Conservation (phyloP, 2,113 vertebrate species). For the Cynopterus brachyotis region DNA sequence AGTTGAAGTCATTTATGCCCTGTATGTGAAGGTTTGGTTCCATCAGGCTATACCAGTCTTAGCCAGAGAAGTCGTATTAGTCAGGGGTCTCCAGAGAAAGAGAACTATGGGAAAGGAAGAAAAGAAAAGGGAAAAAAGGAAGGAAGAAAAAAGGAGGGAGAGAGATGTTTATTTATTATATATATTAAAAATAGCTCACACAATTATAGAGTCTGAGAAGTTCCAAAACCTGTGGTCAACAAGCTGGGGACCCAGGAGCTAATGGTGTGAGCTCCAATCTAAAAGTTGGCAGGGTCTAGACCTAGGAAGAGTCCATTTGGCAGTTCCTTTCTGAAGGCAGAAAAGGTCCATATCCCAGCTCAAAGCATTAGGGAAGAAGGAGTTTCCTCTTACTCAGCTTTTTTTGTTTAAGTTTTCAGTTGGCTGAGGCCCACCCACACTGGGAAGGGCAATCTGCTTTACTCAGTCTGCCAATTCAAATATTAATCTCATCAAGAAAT, state of each 20-base stretch:
- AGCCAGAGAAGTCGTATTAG: not conserved
- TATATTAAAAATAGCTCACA: not conserved
- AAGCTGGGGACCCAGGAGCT: not conserved
- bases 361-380: not conserved
- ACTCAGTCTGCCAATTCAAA: not conserved
- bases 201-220: not conserved
- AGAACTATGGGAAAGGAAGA: not conserved
- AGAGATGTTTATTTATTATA: not conserved
- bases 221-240: not conserved
- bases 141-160: not conserved
- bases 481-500: not conserved
- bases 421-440: not conserved
- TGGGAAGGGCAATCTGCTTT: not conserved
- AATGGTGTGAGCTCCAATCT: not conserved
- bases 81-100: not conserved
- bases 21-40: not conserved
- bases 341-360: not conserved
- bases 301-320: not conserved
- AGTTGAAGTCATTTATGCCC: constrained; percentile 11
- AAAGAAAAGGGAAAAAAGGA: not conserved
- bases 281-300: not conserved
- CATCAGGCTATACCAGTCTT: not conserved
- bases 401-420: not conserved
- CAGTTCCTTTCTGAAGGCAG: not conserved
- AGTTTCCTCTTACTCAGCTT: not conserved